A percentile compares a stretch with the other conserved stretches of the same genome.
phyloP scores from a whole-genome alignment of 1,140 invertebrate species.

The Bombus confusus region DNA sequence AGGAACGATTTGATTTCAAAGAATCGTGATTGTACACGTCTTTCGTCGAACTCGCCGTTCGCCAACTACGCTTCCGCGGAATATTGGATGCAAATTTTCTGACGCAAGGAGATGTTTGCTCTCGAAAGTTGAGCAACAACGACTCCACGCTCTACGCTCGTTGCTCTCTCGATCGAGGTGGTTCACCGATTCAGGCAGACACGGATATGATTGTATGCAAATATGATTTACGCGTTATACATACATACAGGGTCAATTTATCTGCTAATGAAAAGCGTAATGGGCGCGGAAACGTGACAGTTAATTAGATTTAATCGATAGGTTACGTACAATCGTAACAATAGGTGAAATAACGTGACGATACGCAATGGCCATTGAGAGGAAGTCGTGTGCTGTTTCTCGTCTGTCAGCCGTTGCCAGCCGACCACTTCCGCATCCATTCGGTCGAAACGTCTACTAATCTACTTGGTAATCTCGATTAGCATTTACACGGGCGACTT shows the following conservation, averaged over 20 bases:
- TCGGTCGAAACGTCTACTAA: constrained; percentile 25
- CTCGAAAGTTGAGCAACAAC: neutral
- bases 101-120: constrained; percentile 1
- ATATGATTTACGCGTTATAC: neutral
- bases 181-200: neutral
- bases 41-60: neutral
- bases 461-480: constrained; percentile 41
- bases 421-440: constrained; percentile 23
- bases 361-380: neutral
- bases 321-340: neutral
- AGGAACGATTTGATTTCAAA: neutral
- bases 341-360: neutral
- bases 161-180: neutral
- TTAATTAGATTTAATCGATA: constrained; percentile 25
- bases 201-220: neutral
- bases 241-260: neutral
- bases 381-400: constrained; percentile 24
- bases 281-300: neutral
- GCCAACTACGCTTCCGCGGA: neutral
- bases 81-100: constrained; percentile 5
- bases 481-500: constrained; percentile 43
- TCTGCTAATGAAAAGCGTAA: neutral
- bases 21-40: neutral
- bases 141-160: too few relatives aligned
- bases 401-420: constrained; percentile 20